Evolutionary conservation across 1,140 invertebrate species (phyloP), one percentile per base, ranked within the genome.

Genomic region (Anagrus nilaparvatae): DNA sequence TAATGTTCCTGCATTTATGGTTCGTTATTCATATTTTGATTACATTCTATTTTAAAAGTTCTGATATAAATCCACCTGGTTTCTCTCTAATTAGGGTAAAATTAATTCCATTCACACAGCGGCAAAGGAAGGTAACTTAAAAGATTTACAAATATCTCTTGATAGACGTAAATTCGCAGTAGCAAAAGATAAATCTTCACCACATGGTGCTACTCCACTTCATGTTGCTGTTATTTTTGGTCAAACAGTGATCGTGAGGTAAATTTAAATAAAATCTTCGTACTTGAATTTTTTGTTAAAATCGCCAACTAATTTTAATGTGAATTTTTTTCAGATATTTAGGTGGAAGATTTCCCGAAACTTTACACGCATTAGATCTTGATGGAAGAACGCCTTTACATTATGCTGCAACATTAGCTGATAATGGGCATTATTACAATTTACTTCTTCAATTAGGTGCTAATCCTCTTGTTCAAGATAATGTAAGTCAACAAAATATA

Each of bases 131-230:
- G 92, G 92, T 10, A 87, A 82, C 55, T 66, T 94, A 45, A 65
- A 83, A 52, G 86, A 87, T 48, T 67, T 95, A 19, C 87, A 92
- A 68, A 78, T 79, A 36, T 79, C 89, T 4, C 68, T 94, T 49
- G 90, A 95, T 68, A 68, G 90, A 40, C 84, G 88, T 58, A 90
- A 93, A 74, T 87, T 95, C 57, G 88, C 88, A 7, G 76, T 89
- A 29, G 86, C 88, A 6, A 76, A 84, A 50, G 86, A 94, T 65
- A 72, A 74, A 38, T 73, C 78, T 46, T 84, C 82, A 30, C 76
- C 85, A 24, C 81, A 86, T 52, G 87, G 90, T n/a, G 81, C 90
- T 18, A 92, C 90, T 1, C 85, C 93, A 3, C 68, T 97, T 27
- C 94, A 98, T 64, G 91, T 93, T 35, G 90, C 92, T 7, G 82